phyloP scores from a whole-genome alignment of 2,797 vertebrate species.

The Erithacus rubecula region DNA sequence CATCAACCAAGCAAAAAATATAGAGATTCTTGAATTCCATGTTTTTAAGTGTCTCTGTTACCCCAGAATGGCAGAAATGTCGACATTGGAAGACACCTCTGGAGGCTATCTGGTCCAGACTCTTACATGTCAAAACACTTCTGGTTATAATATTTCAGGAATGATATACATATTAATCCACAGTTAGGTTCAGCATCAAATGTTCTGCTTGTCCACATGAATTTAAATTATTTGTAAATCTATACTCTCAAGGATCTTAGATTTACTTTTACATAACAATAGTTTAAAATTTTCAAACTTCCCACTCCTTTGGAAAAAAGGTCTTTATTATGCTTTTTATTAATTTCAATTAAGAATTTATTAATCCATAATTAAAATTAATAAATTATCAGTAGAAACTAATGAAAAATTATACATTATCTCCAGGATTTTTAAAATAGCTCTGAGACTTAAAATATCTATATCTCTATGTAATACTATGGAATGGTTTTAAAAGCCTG shows the following conservation, averaged over 20 bases:
- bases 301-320: background rate
- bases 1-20: background rate
- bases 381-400: background rate
- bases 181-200: background rate
- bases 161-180: background rate
- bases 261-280: background rate
- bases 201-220: background rate
- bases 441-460: background rate
- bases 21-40: background rate
- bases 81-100: background rate
- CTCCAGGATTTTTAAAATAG: background rate
- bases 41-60: background rate
- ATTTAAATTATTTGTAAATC: background rate
- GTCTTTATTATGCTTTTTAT: background rate
- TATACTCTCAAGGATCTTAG: background rate
- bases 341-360: slow-evolving; percentile 3
- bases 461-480: background rate
- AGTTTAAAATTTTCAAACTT: background rate
- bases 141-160: background rate
- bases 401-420: background rate
- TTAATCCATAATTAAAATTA: background rate
- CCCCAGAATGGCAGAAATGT: background rate
- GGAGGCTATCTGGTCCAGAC: background rate
- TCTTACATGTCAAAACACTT: background rate
- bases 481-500: background rate